These are phyloP conservation scores for Heloderma charlesbogerti DNA, from an alignment of 2,113 vertebrate species.

Conservation along the genomic window DNA sequence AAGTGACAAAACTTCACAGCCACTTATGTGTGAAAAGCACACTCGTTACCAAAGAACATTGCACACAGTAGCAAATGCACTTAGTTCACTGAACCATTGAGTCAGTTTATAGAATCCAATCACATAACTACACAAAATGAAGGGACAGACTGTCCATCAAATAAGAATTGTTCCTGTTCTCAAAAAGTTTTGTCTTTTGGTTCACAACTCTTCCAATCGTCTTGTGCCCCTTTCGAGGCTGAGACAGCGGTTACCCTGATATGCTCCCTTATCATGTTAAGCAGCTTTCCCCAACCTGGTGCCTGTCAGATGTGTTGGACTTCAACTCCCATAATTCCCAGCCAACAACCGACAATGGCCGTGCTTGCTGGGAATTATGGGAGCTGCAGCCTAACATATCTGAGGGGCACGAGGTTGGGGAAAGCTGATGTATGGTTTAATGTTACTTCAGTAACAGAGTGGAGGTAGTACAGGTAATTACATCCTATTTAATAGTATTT, in stretches of 20 bases:
- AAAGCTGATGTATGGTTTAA: not conserved
- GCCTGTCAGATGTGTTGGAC: no score
- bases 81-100: not conserved
- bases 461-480: not conserved
- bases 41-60: not conserved
- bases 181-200: not conserved
- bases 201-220: not conserved
- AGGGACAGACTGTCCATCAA: not conserved
- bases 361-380: no score
- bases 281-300: no score
- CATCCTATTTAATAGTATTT: not conserved
- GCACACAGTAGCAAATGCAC: not conserved
- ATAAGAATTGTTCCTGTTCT: not conserved
- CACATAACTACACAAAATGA: not conserved
- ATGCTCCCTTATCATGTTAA: not conserved
- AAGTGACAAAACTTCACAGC: conserved; percentile 6
- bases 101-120: not conserved
- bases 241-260: not conserved
- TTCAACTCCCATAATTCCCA: no score
- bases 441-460: not conserved
- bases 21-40: conserved; percentile 3
- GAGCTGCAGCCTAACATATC: no score
- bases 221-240: not conserved
- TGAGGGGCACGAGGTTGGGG: no score
- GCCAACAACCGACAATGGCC: no score